Evolutionary conservation across 2,888 invertebrate species (phyloP).

Genomic region (Tetragonisca angustula): DNA sequence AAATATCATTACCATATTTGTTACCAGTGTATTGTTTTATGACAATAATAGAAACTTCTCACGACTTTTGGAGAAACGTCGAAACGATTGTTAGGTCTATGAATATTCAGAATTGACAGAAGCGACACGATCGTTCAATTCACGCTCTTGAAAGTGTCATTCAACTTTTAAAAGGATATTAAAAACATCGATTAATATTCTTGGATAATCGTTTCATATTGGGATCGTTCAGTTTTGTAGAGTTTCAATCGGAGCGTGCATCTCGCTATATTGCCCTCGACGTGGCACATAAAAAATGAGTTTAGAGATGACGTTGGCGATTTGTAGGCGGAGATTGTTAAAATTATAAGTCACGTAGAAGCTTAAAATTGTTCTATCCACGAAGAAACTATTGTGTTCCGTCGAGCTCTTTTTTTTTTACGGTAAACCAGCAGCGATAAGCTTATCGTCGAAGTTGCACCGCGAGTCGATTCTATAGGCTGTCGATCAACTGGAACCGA

Average conservation of each 20-base stretch:
- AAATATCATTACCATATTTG: no score
- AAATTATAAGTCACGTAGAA: not conserved
- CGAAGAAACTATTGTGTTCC: not conserved
- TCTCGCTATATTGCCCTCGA: not conserved
- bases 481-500: conserved; percentile 15
- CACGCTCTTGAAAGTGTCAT: not conserved
- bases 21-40: no score
- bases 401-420: not conserved
- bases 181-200: conserved; percentile 4
- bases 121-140: not conserved
- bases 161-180: not conserved
- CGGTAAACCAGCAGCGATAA: conserved; percentile 27
- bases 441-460: conserved; percentile 37
- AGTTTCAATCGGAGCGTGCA: conserved; percentile 12
- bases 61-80: no score
- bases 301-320: not conserved
- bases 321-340: not conserved
- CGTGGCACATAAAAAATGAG: conserved; percentile 1
- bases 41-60: no score
- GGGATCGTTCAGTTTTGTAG: not conserved
- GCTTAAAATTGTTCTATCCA: not conserved
- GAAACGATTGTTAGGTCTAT: no score
- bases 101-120: not conserved
- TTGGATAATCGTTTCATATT: not conserved
- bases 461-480: conserved; percentile 17